Evolutionary conservation across 2,797 vertebrate species (phyloP).

Genomic region (Peromyscus nudipes): DNA sequence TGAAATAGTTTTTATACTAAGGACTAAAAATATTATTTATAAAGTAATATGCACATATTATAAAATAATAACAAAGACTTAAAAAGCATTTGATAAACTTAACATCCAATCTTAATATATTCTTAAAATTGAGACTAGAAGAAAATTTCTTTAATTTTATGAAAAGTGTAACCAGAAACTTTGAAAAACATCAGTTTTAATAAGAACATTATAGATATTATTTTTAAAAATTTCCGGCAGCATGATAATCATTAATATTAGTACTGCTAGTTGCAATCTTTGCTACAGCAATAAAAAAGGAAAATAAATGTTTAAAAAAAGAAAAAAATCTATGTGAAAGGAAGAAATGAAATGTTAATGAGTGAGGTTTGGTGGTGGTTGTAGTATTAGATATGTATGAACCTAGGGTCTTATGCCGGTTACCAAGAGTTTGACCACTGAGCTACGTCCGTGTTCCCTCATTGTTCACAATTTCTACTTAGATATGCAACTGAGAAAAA

Average conservation of each 20-base stretch:
- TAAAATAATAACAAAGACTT: background rate
- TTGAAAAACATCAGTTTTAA: background rate
- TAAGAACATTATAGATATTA: background rate
- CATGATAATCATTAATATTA: background rate
- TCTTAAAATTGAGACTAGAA: conserved; percentile 32
- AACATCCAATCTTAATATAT: background rate
- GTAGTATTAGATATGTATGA: background rate
- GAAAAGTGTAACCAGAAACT: background rate
- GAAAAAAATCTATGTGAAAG: background rate
- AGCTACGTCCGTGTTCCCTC: background rate
- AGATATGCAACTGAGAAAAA: background rate
- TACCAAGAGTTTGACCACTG: background rate
- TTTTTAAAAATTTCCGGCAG: background rate
- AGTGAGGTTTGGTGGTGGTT: background rate
- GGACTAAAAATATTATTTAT: background rate
- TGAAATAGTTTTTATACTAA: conserved; percentile 32
- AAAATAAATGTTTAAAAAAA: background rate
- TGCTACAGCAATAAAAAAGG: conserved; percentile 6
- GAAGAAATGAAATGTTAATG: conserved; percentile 15
- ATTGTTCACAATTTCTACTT: background rate
- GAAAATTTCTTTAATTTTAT: background rate
- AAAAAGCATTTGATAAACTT: background rate
- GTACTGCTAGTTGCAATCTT: background rate
- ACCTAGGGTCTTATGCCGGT: background rate
- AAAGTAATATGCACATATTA: background rate